phyloP scores from a whole-genome alignment of 2,113 vertebrate species.

The Todiramphus saurophagus region DNA sequence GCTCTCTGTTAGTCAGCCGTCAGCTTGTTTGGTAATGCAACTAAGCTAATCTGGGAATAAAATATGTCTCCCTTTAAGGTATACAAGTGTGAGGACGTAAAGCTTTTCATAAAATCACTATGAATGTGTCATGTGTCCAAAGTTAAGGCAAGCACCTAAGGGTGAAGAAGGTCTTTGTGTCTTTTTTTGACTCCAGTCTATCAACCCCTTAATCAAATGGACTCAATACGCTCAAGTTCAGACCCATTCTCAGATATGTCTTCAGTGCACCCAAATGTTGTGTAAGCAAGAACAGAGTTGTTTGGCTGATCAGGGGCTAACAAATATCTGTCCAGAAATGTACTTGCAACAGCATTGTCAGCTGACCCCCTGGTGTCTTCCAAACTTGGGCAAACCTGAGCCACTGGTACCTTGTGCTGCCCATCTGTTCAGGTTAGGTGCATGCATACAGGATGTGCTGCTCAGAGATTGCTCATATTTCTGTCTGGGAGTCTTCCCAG shows the following conservation, averaged over 20 bases:
- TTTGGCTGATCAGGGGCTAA: not conserved
- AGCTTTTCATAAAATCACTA: not conserved
- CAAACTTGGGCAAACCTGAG: not conserved
- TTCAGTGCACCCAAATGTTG: not conserved
- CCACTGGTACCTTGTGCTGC: not conserved
- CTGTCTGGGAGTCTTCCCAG: not conserved
- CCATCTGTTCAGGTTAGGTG: rapidly evolving
- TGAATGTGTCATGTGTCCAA: not conserved
- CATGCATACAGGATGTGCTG: not conserved
- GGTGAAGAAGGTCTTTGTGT: not conserved
- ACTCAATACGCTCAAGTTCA: not conserved
- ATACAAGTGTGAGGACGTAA: not conserved
- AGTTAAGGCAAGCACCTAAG: not conserved
- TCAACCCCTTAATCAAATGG: not conserved
- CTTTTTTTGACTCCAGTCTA: not conserved
- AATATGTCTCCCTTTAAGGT: not conserved
- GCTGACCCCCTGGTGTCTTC: not conserved
- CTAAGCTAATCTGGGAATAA: not conserved
- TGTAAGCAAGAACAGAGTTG: not conserved
- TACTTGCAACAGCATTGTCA: not conserved
- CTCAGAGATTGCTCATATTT: not conserved
- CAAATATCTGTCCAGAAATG: not conserved
- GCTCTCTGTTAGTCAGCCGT: not conserved
- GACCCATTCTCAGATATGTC: not conserved
- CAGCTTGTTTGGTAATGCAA: not conserved